phyloP scores from a whole-genome alignment of 2,888 invertebrate species.

The Lissocephala sabroskyi region DNA sequence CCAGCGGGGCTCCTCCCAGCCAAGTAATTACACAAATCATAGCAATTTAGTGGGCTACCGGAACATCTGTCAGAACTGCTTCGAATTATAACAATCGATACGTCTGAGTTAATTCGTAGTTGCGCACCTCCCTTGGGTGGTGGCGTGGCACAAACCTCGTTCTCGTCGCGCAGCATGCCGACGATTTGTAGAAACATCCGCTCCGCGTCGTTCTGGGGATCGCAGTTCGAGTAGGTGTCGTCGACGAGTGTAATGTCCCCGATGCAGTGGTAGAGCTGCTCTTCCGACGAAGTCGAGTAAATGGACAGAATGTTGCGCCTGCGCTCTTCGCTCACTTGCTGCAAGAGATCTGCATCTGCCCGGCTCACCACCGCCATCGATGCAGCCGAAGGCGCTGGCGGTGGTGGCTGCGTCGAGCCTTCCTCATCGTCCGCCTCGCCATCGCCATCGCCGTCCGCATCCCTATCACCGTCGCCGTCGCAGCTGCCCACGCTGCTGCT shows the following conservation, averaged over 20 bases:
- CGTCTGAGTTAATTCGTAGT: too few species aligned
- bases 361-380: background rate
- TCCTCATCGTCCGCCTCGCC: slow-evolving; percentile 33
- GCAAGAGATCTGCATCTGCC: slow-evolving; percentile 13
- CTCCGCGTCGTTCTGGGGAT: slow-evolving; percentile 72
- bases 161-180: slow-evolving; percentile 72
- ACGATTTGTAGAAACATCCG: slow-evolving; percentile 72
- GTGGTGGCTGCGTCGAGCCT: slow-evolving; percentile 17
- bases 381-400: slow-evolving; percentile 12
- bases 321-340: slow-evolving; percentile 31
- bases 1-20: too few species aligned
- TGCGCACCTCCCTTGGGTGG: too few species aligned
- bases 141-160: slow-evolving; percentile 69
- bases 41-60: too few species aligned
- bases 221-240: slow-evolving; percentile 69
- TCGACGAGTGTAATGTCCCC: slow-evolving; percentile 72
- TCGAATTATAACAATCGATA: too few species aligned
- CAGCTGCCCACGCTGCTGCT: slow-evolving; percentile 48
- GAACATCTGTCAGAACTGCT: too few species aligned
- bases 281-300: slow-evolving; percentile 60
- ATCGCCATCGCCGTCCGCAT: slow-evolving; percentile 11
- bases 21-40: too few species aligned
- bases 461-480: slow-evolving; percentile 34
- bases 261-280: slow-evolving; percentile 59
- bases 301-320: slow-evolving; percentile 45